Percentiles rank a stretch among this genome's conserved stretches.
Conservation (phyloP, 2,113 vertebrate genomes). For the Dipodomys ordii region DNA sequence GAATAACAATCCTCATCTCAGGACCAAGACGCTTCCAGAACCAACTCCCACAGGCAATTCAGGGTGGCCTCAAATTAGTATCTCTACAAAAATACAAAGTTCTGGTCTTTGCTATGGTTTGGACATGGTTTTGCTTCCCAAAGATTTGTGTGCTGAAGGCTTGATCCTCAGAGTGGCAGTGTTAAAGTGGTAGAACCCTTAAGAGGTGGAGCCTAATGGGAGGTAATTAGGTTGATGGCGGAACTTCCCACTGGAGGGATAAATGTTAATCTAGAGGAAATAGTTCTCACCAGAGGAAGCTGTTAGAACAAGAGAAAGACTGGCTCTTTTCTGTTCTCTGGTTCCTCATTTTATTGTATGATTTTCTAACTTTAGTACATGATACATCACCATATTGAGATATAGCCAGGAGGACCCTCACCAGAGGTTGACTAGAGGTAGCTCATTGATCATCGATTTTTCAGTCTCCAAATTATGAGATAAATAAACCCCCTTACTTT, state of each 20-base stretch:
- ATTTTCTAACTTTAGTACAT: neutral
- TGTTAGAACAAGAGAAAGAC: neutral
- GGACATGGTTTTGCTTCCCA: neutral
- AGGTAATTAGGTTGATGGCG: neutral
- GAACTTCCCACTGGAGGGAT: neutral
- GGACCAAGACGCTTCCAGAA: slow-evolving; percentile 31
- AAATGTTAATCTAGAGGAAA: neutral
- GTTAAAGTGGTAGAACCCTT: neutral
- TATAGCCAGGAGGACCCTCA: neutral
- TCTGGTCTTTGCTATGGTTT: neutral
- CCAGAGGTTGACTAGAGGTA: neutral
- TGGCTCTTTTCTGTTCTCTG: neutral
- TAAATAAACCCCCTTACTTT: neutral
- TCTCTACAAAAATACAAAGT: neutral
- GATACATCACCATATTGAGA: neutral
- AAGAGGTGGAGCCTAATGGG: neutral
- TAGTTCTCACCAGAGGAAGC: neutral
- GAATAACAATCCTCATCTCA: neutral
- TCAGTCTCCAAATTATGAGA: neutral
- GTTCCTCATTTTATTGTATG: neutral
- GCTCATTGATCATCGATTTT: neutral
- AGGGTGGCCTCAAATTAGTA: neutral
- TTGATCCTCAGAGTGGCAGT: neutral
- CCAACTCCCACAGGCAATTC: neutral
- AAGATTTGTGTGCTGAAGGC: neutral